Evolutionary conservation across 2,113 vertebrate species (phyloP).

Genomic region (Archilochus colubris): DNA sequence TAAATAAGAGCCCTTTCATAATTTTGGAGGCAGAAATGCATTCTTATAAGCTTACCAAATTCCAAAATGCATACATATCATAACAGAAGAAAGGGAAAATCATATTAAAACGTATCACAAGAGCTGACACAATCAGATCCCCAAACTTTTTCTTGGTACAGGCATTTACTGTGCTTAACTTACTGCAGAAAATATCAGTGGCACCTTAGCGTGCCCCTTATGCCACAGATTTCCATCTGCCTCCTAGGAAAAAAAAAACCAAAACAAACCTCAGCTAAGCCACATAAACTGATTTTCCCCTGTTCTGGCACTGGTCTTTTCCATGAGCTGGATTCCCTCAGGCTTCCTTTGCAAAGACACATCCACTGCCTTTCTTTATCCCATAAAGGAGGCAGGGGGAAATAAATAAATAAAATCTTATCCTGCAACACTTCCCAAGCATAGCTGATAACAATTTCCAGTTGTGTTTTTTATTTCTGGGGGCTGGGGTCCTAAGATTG

Average conservation of each 20-base stretch:
- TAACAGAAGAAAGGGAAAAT: neutral
- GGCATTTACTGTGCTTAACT: neutral
- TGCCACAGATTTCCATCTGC: neutral
- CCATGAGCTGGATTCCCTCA: fast-evolving
- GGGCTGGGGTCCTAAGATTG: neutral
- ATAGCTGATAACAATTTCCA: neutral
- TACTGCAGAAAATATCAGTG: neutral
- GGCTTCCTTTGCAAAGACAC: neutral
- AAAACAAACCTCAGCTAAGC: neutral
- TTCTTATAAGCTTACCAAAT: neutral
- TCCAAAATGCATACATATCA: neutral
- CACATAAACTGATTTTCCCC: neutral
- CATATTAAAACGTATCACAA: neutral
- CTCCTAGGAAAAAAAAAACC: neutral
- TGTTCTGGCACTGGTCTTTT: fast-evolving
- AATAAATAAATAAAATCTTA: too few relatives aligned
- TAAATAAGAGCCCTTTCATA: neutral
- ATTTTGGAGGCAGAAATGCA: neutral
- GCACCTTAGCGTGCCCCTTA: neutral
- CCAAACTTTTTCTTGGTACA: neutral
- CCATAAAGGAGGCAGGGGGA: neutral
- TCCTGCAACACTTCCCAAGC: neutral
- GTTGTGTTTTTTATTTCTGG: neutral
- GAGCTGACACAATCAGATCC: neutral
- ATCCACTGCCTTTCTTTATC: neutral